Base-by-base conservation (phyloP, 1,140 invertebrate species). In the Drosophila simulans region DNA sequence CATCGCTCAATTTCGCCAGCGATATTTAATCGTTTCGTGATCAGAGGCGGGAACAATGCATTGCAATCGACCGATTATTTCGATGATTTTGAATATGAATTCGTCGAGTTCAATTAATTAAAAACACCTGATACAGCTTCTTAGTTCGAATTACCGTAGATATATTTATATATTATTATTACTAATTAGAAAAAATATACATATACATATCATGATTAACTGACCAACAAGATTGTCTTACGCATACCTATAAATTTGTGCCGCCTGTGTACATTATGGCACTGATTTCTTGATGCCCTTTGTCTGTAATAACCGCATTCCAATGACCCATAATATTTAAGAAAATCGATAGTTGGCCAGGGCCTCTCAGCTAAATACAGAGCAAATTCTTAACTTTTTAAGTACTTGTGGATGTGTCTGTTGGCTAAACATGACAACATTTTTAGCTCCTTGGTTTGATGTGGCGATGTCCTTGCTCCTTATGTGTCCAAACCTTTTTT, bases 11-110 rank as follows among this genome's bases (percentile, higher is more conserved):
- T 15, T 27, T 27, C 0, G 7, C 4, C 25, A 20, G 27, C 53
- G 53, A 58, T 58, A 64, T 35, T 11, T 45, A 60, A 64, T 64
- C 60, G 60, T 31, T 60, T 22, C 3, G 34, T 10, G 27, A 43
- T 43, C 11, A 22, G 17, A 62, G 37, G 53, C 40, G 35, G 35
- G 22, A 2, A 12, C 15, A 12, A 31, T 31, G 7, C 15, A 27
- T 42, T 31, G 3, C 7, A 4, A 8, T 13, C 25, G n/a, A 43
- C 3, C 59, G 54, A 63, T 63, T 59, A 34, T 34, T 42, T 42
- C 25, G 17, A 42, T 57, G 4, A 22, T 40, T 56, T 34, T 20
- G 40, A n/a, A 39, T 13, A 13, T 12, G 4, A 39, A 42, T 7
- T 42, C 4, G 13, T 2, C 4, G 37, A 39, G 27, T 31, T 31